Evolutionary conservation across 2,888 invertebrate genomes (phyloP), one percentile per base, ranked within the genome.

Genomic region (Chesias legatella): DNA sequence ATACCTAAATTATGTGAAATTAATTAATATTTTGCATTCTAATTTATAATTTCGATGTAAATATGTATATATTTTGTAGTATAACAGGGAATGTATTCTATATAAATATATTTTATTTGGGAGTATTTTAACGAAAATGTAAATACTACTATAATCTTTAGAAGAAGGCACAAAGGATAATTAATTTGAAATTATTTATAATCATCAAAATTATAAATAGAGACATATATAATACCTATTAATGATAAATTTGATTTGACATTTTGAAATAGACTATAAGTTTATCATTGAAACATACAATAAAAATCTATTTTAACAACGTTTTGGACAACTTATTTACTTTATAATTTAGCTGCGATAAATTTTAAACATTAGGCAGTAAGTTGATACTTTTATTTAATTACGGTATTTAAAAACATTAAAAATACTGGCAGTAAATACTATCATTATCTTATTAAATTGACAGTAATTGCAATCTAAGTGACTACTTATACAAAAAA

Each of bases 131-230:
- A 35, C 24, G 21, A 37, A 33, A 33, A 28, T 42, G 27, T 46
- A 51, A 34, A 60, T 62, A 61, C 58, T 60, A n/a, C n/a, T n/a
- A n/a, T n/a, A 46, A 53, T 52, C 62, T 64, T 63, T 58, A 45
- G 68, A 77, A 67, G 62, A 79, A 78, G 77, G 78, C 78, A 79
- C 79, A 65, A 67, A 60, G 61, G 67, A 75, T 59, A 61, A 60
- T 40, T 49, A 53, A 35, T 54, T 51, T 51, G 17, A 49, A 50
- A 43, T 37, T 29, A 56, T 43, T 36, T 44, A 29, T 25, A 35
- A 4, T 5, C 21, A 36, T 29, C 13, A 24, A 36, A 28, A 24
- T 1, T 28, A 11, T 17, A 25, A 25, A 4, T 9, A 10, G 7
- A 17, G 13, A 17, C 5, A 17, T 17, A 17, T 17, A 17, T 17